Evolutionary conservation across 92 coral and sea anemone genomes (phyloP), one percentile per base, ranked within the genome.

Genomic region (Porites evermanni): DNA sequence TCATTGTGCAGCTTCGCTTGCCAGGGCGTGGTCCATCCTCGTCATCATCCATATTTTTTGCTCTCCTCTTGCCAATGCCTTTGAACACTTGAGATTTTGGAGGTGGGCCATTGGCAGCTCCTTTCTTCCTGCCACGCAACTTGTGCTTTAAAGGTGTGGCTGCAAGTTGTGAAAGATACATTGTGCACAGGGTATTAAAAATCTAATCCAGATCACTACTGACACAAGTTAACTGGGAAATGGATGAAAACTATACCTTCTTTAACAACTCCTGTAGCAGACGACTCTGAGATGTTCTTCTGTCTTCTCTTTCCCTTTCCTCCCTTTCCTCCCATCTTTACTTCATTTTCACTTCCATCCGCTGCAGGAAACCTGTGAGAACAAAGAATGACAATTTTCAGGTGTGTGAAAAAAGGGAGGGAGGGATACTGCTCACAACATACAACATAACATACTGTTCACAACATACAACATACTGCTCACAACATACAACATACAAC

Each of bases 1-100:
- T 97, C 67, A 97, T 84, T 13, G 99, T 97, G 61, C 99, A 97
- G 77, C 95, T 97, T 78, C 99, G 91, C 80, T 95, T 95, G 12
- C 99, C 95, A 66, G 98, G 98, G 8, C 99, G 90, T 8, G 92
- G 92, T n/a, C 92, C 98, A 82, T 95, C 99, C 78, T 96, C 91
- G 23, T 93, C 96, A 71, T 95, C 95, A 83, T 94, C 98, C 74
- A 83, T 81, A 68, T 91, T 94, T 75, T 91, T 94, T 12, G 93
- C 72, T 73, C 91, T 90, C 63, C 91, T 84, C 63, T 89, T 94
- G 12, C 95, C 93, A 11, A 84, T 79, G 16, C 88, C 81, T 32
- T 92, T 89, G 63, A 84, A 89, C 17, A 90, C 92, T 59, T 81
- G 89, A 54, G 88, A 72, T 56, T 92, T 92, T 2, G 87, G 89